These are phyloP conservation scores for Forficula auricularia DNA, from an alignment of 1,140 invertebrate species.

Conservation along the genomic window DNA sequence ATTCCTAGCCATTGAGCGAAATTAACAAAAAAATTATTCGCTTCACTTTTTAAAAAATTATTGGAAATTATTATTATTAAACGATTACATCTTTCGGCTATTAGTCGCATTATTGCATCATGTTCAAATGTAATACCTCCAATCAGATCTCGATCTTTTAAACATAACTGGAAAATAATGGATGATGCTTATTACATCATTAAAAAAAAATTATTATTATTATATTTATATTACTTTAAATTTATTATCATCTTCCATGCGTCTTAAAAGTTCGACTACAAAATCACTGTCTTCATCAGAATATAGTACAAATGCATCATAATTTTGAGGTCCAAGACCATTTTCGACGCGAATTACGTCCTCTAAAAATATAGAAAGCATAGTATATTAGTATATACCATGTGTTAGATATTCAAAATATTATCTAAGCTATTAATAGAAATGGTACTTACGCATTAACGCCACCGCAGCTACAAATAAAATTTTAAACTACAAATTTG, in stretches of 20 bases:
- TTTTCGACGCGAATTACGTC: conserved; percentile 30
- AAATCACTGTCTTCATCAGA: conserved; percentile 46
- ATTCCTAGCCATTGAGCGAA: conserved; percentile 56
- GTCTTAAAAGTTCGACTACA: conserved; percentile 38
- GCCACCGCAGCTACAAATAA: not conserved
- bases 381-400: not conserved
- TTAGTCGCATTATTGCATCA: conserved; percentile 48
- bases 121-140: conserved; percentile 43
- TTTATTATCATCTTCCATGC: conserved; percentile 37
- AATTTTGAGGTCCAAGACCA: conserved; percentile 33
- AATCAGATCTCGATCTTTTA: conserved; percentile 46
- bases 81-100: conserved; percentile 50
- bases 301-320: conserved; percentile 53
- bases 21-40: conserved; percentile 49
- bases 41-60: conserved; percentile 45
- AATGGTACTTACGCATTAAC: not conserved
- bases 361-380: conserved; percentile 19
- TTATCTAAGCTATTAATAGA: not conserved
- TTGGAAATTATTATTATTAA: conserved; percentile 54
- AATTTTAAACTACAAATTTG: not conserved
- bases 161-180: conserved; percentile 35
- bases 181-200: conserved; percentile 8
- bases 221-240: conserved; percentile 32
- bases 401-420: conserved; percentile 2
- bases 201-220: conserved; percentile 1